Evolutionary conservation across 2,113 vertebrate genomes (phyloP).

Genomic region (Gambusia affinis): DNA sequence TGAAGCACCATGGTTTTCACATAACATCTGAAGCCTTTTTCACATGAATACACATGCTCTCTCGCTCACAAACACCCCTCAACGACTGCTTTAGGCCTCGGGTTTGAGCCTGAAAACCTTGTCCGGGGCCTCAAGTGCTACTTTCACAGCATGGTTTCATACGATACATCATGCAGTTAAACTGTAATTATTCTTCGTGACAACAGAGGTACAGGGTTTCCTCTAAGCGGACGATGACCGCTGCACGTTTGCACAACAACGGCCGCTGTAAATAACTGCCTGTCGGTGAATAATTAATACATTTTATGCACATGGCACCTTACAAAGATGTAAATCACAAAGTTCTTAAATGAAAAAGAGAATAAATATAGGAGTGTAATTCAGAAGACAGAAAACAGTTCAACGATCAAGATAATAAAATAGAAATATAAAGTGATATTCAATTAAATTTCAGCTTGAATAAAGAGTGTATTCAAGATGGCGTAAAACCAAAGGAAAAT

Average conservation of each 20-base stretch:
- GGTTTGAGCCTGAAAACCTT: slow-evolving; percentile 44
- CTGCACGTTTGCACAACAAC: slow-evolving; percentile 7
- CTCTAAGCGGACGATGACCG: slow-evolving; percentile 20
- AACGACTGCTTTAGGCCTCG: slow-evolving; percentile 46
- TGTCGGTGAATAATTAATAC: neutral
- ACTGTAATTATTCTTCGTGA: slow-evolving; percentile 55
- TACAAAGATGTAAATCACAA: neutral
- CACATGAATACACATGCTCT: slow-evolving; percentile 58
- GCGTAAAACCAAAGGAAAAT: neutral
- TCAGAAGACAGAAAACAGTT: neutral
- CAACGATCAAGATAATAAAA: neutral
- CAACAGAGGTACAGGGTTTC: slow-evolving; percentile 38
- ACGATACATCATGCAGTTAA: slow-evolving; percentile 46
- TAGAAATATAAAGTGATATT: neutral
- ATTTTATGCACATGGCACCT: neutral
- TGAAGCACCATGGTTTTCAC: slow-evolving; percentile 76
- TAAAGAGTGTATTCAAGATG: neutral
- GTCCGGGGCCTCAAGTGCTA: slow-evolving; percentile 36
- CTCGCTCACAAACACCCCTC: slow-evolving; percentile 56
- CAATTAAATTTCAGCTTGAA: neutral
- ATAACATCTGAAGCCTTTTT: slow-evolving; percentile 64
- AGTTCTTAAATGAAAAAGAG: neutral
- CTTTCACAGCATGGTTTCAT: slow-evolving; percentile 38
- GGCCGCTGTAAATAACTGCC: slow-evolving; percentile 15
- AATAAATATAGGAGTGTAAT: neutral